phyloP scores from a whole-genome alignment of 2,888 invertebrate species.

The Cosmorhoe ocellata region DNA sequence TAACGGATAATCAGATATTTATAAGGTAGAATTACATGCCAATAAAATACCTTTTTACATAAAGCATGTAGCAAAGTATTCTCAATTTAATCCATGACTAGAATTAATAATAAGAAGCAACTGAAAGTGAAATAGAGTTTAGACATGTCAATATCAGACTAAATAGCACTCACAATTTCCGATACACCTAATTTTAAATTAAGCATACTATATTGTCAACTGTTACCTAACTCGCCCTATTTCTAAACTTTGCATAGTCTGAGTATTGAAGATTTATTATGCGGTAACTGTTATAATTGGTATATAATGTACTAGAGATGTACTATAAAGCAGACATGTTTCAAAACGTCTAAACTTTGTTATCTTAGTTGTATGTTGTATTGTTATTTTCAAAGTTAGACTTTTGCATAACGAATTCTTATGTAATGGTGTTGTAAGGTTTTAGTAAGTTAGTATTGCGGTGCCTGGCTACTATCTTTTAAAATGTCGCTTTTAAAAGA shows the following conservation, averaged over 20 bases:
- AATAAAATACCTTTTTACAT: too few species aligned
- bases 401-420: constrained; percentile 58
- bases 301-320: constrained; percentile 20
- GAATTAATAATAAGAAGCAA: constrained; percentile 40
- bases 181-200: constrained; percentile 57
- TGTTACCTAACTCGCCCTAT: constrained; percentile 81
- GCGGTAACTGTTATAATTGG: constrained; percentile 37
- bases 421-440: constrained; percentile 33
- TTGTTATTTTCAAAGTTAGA: constrained; percentile 68
- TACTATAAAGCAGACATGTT: constrained; percentile 36
- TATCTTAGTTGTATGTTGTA: constrained; percentile 41
- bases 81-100: constrained; percentile 63
- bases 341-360: constrained; percentile 77
- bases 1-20: not conserved
- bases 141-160: constrained; percentile 39
- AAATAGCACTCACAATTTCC: constrained; percentile 46
- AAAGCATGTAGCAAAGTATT: constrained; percentile 52
- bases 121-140: constrained; percentile 12
- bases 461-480: constrained; percentile 65
- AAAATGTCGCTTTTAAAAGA: constrained; percentile 76
- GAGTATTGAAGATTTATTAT: constrained; percentile 59
- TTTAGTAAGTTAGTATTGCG: constrained; percentile 61
- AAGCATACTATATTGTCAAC: constrained; percentile 72
- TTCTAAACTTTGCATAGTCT: constrained; percentile 57
- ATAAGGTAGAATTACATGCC: too few species aligned